Conservation (phyloP, 2,113 vertebrate genomes). For the Poicephalus meyeri region DNA sequence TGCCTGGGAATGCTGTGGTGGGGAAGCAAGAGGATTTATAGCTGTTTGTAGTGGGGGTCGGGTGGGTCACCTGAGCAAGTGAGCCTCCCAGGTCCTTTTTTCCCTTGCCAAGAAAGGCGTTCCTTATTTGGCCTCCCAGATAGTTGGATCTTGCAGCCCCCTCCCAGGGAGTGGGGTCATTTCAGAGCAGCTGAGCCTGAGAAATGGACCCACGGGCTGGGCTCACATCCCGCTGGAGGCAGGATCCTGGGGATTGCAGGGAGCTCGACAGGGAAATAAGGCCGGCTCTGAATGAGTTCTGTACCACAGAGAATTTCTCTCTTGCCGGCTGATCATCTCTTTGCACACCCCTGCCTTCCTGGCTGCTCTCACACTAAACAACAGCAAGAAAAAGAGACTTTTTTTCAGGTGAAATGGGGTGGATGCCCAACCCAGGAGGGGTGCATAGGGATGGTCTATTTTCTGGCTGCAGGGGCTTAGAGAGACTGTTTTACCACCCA, state of each 20-base stretch:
- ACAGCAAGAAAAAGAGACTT: background rate
- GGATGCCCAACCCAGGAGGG: background rate
- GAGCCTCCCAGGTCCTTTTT: background rate
- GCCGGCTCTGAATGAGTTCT: background rate
- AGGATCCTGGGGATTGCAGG: background rate
- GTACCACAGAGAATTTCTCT: background rate
- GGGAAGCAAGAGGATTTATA: conserved; percentile 2
- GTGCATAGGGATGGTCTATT: background rate
- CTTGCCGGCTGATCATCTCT: background rate
- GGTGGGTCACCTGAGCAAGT: background rate
- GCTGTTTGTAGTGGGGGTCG: background rate
- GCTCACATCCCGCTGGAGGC: fast-evolving
- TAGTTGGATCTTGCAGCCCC: background rate
- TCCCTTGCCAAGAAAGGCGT: conserved; percentile 5
- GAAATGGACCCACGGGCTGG: background rate
- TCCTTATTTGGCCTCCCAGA: background rate
- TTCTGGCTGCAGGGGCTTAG: background rate
- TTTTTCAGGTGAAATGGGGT: background rate
- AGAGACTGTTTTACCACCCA: background rate
- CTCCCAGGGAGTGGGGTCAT: background rate
- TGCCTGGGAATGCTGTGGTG: background rate
- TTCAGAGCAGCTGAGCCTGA: background rate
- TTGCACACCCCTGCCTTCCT: background rate
- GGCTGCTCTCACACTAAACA: background rate
- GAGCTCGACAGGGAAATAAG: background rate